Evolutionary conservation across 37 sponge, comb jelly and placozoan genomes (phyloP).

Genomic region (Oopsacas minuta): DNA sequence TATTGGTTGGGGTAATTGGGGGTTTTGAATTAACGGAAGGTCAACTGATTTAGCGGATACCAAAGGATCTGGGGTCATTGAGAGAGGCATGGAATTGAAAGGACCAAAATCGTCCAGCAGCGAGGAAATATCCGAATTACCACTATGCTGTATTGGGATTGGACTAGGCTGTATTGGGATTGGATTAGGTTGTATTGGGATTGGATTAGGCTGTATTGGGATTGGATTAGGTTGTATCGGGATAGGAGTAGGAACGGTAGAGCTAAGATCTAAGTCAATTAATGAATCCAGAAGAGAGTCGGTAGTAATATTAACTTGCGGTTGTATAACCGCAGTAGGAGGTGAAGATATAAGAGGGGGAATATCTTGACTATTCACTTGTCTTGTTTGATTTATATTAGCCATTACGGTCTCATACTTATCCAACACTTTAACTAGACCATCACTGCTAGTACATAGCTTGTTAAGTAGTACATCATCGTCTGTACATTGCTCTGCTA

Average conservation of each 20-base stretch:
- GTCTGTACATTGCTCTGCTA: background rate
- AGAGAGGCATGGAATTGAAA: background rate
- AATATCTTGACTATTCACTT: background rate
- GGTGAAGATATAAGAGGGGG: background rate
- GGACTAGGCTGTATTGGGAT: background rate
- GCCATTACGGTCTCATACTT: background rate
- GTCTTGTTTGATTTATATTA: background rate
- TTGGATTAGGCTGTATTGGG: background rate
- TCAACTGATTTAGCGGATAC: background rate
- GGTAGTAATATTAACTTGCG: background rate
- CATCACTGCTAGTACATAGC: background rate
- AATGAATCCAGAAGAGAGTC: background rate
- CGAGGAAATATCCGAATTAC: background rate
- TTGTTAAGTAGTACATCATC: background rate
- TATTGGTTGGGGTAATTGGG: background rate
- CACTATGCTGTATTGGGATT: background rate
- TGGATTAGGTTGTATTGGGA: background rate
- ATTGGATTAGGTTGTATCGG: background rate
- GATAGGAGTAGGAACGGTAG: background rate
- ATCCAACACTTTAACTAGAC: background rate
- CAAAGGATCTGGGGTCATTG: background rate
- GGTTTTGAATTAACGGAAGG: background rate
- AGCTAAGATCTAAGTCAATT: background rate
- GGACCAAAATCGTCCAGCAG: background rate
- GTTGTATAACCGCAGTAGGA: background rate